phyloP scores from a whole-genome alignment of 2,113 vertebrate genomes.

The Ascaphus truei region DNA sequence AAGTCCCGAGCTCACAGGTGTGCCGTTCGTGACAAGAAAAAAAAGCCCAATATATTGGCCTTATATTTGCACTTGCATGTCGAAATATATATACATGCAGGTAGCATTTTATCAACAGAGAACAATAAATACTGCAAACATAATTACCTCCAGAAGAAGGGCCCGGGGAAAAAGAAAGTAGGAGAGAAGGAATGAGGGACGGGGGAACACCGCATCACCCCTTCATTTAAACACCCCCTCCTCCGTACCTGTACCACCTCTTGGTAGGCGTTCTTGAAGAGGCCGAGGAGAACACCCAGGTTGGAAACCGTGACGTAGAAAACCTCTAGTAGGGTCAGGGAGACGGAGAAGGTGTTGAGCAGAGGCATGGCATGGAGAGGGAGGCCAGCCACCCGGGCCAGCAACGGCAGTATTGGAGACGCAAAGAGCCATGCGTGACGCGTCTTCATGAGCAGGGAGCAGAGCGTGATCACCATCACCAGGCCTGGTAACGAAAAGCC shows the following conservation, averaged over 20 bases:
- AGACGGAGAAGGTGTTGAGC: constrained; percentile 55
- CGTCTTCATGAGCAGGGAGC: constrained; percentile 74
- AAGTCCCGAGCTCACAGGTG: too few relatives aligned
- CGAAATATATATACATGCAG: too few relatives aligned
- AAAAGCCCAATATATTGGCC: too few relatives aligned
- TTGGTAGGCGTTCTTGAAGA: constrained; percentile 56
- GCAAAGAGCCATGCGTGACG: constrained; percentile 72
- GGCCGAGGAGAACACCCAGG: constrained; percentile 63
- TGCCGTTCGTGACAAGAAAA: too few relatives aligned
- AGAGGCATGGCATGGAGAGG: constrained; percentile 50
- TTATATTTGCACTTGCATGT: too few relatives aligned
- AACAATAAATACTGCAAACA: too few relatives aligned
- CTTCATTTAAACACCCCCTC: neutral
- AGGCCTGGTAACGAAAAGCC: constrained; percentile 54
- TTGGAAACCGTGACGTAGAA: constrained; percentile 56
- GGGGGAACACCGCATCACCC: rapidly evolving
- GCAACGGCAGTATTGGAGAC: constrained; percentile 66
- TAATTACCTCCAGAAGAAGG: too few relatives aligned
- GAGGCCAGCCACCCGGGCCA: constrained; percentile 58
- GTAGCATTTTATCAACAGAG: too few relatives aligned
- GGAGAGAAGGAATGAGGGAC: too few relatives aligned
- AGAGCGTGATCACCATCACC: constrained; percentile 69
- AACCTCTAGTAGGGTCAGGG: constrained; percentile 53
- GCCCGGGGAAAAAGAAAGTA: too few relatives aligned
- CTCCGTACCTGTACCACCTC: constrained; percentile 61